phyloP scores from a whole-genome alignment of 92 coral and sea anemone species.

The Heteractis magnifica region DNA sequence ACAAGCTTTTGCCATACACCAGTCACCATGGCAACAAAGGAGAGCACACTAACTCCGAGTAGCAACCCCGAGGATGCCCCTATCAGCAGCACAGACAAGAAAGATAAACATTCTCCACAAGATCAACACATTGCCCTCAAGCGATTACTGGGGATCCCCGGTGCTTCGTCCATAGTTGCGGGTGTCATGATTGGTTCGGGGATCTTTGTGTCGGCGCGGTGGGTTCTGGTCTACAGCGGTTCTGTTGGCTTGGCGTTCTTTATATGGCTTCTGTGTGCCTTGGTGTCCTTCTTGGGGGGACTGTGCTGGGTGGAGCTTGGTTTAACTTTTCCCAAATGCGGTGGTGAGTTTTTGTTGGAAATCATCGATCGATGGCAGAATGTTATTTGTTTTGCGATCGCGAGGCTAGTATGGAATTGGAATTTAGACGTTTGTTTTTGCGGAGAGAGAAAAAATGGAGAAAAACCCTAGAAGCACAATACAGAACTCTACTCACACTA shows the following conservation, averaged over 20 bases:
- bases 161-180: slow-evolving; percentile 43
- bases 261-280: slow-evolving; percentile 52
- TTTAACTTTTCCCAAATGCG: slow-evolving; percentile 48
- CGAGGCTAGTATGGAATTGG: too few species aligned
- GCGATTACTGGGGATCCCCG: slow-evolving; percentile 48
- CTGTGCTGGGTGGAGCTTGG: slow-evolving; percentile 53
- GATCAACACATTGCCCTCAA: slow-evolving; percentile 8
- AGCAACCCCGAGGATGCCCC: neutral
- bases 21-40: neutral
- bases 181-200: slow-evolving; percentile 66
- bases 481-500: too few species aligned
- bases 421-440: too few species aligned
- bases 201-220: slow-evolving; percentile 50
- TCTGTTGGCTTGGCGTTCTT: slow-evolving; percentile 59
- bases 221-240: slow-evolving; percentile 56
- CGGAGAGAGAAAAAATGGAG: too few species aligned
- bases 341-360: slow-evolving; percentile 23
- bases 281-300: slow-evolving; percentile 52
- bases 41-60: neutral
- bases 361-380: neutral
- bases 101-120: neutral
- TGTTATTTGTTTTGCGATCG: too few species aligned
- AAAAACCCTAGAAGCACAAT: too few species aligned
- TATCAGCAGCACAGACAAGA: neutral
- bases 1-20: neutral